Conservation (phyloP, 1,140 invertebrate species). For the Calosoma granatense region DNA sequence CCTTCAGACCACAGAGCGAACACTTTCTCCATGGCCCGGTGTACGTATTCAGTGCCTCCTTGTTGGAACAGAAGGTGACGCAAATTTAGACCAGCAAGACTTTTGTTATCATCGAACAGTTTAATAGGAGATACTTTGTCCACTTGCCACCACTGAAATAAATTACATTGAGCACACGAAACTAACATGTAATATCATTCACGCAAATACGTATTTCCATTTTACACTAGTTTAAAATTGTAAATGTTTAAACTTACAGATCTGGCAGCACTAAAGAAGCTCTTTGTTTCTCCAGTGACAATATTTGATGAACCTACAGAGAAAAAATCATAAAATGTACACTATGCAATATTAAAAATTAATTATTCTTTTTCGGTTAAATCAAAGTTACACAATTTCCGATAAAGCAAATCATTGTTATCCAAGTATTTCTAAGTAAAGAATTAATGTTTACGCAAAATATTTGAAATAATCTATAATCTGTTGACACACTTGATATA, state of each 20-base stretch:
- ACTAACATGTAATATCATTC: neutral
- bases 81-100: slow-evolving; percentile 70
- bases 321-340: too few species aligned
- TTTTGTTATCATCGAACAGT: slow-evolving; percentile 81
- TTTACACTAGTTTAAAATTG: slow-evolving; percentile 10
- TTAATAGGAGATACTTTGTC: slow-evolving; percentile 82
- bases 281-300: slow-evolving; percentile 79
- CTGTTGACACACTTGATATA: too few species aligned
- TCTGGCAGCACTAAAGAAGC: slow-evolving; percentile 77
- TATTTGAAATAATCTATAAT: too few species aligned
- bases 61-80: slow-evolving; percentile 76
- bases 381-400: too few species aligned
- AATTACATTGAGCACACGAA: neutral
- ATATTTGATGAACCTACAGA: slow-evolving; percentile 61
- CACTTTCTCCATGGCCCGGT: slow-evolving; percentile 56
- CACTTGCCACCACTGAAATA: slow-evolving; percentile 77
- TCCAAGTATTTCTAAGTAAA: too few species aligned
- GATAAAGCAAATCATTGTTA: too few species aligned
- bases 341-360: too few species aligned
- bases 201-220: neutral
- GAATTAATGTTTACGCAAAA: too few species aligned
- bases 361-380: too few species aligned
- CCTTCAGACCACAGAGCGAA: slow-evolving; percentile 65
- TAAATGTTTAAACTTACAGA: slow-evolving; percentile 51
- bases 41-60: slow-evolving; percentile 58